phyloP scores from a whole-genome alignment of 2,797 vertebrate genomes.

The Ambastaia sidthimunki region DNA sequence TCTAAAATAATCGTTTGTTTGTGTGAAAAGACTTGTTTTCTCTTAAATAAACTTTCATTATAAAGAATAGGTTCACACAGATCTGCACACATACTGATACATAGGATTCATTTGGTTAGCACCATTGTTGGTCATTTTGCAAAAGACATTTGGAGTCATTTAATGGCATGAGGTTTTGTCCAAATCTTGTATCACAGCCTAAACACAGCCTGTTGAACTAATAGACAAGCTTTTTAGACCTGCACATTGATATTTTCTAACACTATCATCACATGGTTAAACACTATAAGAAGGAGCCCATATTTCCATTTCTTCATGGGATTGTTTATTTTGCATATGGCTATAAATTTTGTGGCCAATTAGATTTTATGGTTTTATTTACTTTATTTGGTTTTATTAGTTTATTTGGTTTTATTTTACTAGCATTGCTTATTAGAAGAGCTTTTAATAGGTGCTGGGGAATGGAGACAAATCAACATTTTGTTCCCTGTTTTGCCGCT shows the following conservation, averaged over 20 bases:
- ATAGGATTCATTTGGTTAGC: not conserved
- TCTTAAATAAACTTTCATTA: no score
- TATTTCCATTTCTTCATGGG: not conserved
- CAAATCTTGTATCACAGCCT: conserved; percentile 32
- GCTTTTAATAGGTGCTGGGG: not conserved
- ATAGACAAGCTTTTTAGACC: not conserved
- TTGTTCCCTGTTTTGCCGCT: not conserved
- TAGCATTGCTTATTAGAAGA: not conserved
- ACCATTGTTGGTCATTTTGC: not conserved
- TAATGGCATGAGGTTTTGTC: conserved; percentile 16
- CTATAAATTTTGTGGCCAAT: not conserved
- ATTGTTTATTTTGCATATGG: not conserved
- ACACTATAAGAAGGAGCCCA: not conserved
- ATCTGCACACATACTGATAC: not conserved
- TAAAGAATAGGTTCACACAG: no score
- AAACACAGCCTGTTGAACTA: not conserved
- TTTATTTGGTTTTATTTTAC: not conserved
- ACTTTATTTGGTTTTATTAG: conserved; percentile 1
- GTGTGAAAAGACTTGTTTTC: no score
- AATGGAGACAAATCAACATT: not conserved
- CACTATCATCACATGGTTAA: not conserved
- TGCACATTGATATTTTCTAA: not conserved
- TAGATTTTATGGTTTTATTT: conserved; percentile 11
- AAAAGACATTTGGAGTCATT: not conserved
- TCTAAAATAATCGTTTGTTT: no score